Conservation (phyloP, 2,888 invertebrate genomes). For the Laothoe populi region DNA sequence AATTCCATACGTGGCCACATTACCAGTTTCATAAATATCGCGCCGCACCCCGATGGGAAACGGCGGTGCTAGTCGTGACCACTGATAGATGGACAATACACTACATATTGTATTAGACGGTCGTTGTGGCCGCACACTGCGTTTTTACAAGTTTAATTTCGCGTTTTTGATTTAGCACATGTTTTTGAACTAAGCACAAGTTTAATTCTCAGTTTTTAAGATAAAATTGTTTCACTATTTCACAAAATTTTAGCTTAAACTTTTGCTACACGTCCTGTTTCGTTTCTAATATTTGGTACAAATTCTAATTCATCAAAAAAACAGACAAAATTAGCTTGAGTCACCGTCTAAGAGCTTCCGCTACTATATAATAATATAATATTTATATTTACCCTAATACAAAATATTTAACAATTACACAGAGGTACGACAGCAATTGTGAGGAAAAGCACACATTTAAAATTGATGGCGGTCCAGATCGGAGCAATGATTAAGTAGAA, state of each 20-base stretch:
- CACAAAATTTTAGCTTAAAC: too few species aligned
- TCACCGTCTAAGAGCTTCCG: neutral
- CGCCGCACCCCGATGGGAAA: conserved; percentile 42
- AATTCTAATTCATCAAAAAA: too few species aligned
- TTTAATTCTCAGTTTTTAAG: too few species aligned
- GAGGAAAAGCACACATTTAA: conserved; percentile 17
- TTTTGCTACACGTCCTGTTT: too few species aligned
- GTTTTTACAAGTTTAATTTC: conserved; percentile 2
- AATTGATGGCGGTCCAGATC: conserved; percentile 12
- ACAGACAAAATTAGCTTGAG: neutral
- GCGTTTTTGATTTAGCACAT: conserved; percentile 1
- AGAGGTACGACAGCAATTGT: conserved; percentile 12
- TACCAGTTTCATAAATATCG: conserved; percentile 43
- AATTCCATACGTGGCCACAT: conserved; percentile 45
- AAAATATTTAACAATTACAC: neutral
- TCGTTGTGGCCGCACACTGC: conserved; percentile 13
- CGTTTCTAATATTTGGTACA: too few species aligned
- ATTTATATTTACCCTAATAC: conserved; percentile 13
- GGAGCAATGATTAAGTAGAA: conserved; percentile 19
- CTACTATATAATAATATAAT: neutral
- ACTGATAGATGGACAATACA: conserved; percentile 37
- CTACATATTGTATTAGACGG: conserved; percentile 32
- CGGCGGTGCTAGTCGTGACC: conserved; percentile 46
- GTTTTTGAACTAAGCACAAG: too few species aligned
- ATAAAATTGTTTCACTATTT: too few species aligned